A percentile compares a stretch with the other conserved stretches of the same genome.
These are phyloP conservation scores for Dicyrtomina minuta DNA, from an alignment of 2,888 invertebrate species.

Conservation along the genomic window DNA sequence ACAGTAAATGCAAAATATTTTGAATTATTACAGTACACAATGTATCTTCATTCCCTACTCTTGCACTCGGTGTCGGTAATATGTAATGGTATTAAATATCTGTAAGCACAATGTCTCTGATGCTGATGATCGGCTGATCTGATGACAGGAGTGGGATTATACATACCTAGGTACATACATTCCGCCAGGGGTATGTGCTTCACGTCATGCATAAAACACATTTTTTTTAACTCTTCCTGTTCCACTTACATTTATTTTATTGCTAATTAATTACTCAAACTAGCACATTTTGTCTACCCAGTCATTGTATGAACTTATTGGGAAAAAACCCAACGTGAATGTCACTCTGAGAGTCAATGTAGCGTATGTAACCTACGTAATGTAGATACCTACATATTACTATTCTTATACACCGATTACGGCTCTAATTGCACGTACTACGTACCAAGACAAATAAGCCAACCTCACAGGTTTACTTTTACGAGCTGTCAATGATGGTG, in stretches of 20 bases:
- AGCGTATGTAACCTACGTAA: too few species aligned
- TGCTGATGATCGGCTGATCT: neutral
- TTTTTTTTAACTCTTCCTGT: conserved; percentile 29
- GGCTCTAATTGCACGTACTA: too few species aligned
- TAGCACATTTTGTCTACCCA: too few species aligned
- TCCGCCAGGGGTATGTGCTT: too few species aligned
- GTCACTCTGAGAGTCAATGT: neutral
- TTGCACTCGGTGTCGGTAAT: neutral
- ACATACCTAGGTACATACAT: neutral
- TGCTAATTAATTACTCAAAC: conserved; percentile 21
- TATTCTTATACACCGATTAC: too few species aligned
- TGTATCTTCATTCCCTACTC: neutral
- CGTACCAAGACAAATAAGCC: too few species aligned
- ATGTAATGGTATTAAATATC: neutral
- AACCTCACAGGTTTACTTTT: too few species aligned
- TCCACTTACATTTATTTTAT: conserved; percentile 22
- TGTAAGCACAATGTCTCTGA: neutral
- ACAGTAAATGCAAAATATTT: neutral
- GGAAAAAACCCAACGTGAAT: too few species aligned
- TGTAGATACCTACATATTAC: too few species aligned
- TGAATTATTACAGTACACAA: neutral
- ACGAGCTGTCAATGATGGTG: too few species aligned
- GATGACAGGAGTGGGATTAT: neutral
- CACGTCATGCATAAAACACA: too few species aligned
- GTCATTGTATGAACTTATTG: too few species aligned